A percentile compares a stretch with the other conserved stretches of the same genome.
Evolutionary conservation across 2,888 invertebrate genomes (phyloP).

Genomic region (Alloscopus bannaensis): DNA sequence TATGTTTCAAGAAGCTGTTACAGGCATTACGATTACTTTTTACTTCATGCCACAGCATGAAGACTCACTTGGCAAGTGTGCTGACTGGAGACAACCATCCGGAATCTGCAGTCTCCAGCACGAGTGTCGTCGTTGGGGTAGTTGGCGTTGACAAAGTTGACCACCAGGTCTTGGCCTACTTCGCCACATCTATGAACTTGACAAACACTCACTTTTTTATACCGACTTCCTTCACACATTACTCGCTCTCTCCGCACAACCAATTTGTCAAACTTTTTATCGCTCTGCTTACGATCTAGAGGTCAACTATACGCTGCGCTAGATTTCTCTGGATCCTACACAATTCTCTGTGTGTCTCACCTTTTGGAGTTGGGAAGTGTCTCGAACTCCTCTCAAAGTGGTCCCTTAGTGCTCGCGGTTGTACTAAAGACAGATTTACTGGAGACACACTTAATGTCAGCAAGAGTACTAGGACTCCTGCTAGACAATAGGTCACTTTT

Average conservation of each 20-base stretch:
- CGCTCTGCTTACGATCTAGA: no score
- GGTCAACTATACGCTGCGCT: no score
- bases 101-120: slow-evolving; percentile 70
- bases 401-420: slow-evolving; percentile 22
- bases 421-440: not conserved
- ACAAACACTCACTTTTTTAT: not conserved
- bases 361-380: slow-evolving; percentile 64
- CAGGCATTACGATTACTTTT: no score
- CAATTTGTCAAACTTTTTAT: no score
- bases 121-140: slow-evolving; percentile 70
- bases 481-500: not conserved
- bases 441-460: no score
- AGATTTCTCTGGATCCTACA: not conserved
- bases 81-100: slow-evolving; percentile 68
- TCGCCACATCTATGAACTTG: slow-evolving; percentile 73
- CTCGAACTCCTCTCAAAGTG: slow-evolving; percentile 44
- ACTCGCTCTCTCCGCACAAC: no score
- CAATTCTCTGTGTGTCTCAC: slow-evolving; percentile 29
- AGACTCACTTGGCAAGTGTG: slow-evolving; percentile 72
- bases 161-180: slow-evolving; percentile 69
- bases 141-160: slow-evolving; percentile 71
- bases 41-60: no score
- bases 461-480: no score
- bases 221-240: not conserved
- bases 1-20: no score